Conservation (phyloP, 1,140 invertebrate genomes). For the Luehdorfia chinensis region DNA sequence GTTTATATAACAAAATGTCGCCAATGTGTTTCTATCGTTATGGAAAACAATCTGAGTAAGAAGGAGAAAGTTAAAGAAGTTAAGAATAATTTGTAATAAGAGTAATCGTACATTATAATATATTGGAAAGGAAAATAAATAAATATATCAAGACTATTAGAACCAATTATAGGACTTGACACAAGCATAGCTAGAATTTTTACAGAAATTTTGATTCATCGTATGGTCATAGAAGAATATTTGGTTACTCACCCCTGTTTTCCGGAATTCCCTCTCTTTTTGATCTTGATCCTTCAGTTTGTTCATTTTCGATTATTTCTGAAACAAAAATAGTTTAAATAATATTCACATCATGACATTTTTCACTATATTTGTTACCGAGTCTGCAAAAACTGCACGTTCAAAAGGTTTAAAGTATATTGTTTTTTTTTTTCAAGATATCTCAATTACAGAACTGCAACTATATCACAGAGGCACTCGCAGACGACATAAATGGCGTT, state of each 20-base stretch:
- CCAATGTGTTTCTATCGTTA: constrained; percentile 3
- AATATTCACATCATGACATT: too few species aligned
- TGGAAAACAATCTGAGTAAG: neutral
- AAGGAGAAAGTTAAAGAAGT: constrained; percentile 1
- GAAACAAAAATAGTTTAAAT: constrained; percentile 51
- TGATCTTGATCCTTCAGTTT: constrained; percentile 59
- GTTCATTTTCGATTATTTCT: constrained; percentile 55
- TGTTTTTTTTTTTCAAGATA: too few species aligned
- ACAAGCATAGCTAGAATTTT: constrained; percentile 17
- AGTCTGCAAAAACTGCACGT: too few species aligned
- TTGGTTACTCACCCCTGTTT: constrained; percentile 62
- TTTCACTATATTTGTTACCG: too few species aligned
- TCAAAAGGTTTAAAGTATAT: too few species aligned
- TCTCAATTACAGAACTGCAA: too few species aligned
- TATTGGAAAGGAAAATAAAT: neutral
- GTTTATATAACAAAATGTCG: neutral
- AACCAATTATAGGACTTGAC: constrained; percentile 1
- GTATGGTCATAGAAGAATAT: constrained; percentile 14
- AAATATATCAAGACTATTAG: constrained; percentile 7
- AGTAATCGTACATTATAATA: neutral
- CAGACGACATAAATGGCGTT: too few species aligned
- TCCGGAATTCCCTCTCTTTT: constrained; percentile 67
- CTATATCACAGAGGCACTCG: too few species aligned
- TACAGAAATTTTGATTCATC: constrained; percentile 18
- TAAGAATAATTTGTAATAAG: constrained; percentile 2